phyloP scores from a whole-genome alignment of 2,113 vertebrate genomes.

The Silurus meridionalis region DNA sequence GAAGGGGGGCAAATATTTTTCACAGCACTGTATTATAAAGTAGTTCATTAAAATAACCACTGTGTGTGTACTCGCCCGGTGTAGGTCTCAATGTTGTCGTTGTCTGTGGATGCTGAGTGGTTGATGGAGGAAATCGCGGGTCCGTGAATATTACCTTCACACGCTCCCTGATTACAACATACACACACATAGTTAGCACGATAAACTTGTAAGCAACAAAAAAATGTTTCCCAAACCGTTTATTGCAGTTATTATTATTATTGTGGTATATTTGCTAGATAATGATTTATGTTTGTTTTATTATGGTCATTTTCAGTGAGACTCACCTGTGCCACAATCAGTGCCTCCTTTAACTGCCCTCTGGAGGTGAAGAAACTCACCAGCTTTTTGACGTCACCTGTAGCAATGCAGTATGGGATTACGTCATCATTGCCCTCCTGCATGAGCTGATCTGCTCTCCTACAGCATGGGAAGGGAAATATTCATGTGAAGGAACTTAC shows the following conservation, averaged over 20 bases:
- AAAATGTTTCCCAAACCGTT: not conserved
- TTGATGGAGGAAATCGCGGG: slow-evolving; percentile 66
- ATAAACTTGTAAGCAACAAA: not conserved
- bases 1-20: no score
- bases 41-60: not conserved
- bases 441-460: slow-evolving; percentile 94
- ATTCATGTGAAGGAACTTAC: not conserved
- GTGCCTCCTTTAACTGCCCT: slow-evolving; percentile 90
- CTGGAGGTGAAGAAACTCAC: slow-evolving; percentile 87
- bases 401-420: slow-evolving; percentile 92
- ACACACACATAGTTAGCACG: not conserved
- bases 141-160: slow-evolving; percentile 88
- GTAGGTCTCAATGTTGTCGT: slow-evolving; percentile 78
- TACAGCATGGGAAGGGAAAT: slow-evolving; percentile 55
- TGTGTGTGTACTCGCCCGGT: slow-evolving; percentile 76
- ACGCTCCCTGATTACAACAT: slow-evolving; percentile 78
- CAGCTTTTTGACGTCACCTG: slow-evolving; percentile 87
- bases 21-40: not conserved
- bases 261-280: not conserved
- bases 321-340: slow-evolving; percentile 91
- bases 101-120: slow-evolving; percentile 65
- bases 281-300: not conserved
- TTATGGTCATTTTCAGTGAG: not conserved
- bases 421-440: slow-evolving; percentile 91
- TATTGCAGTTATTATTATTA: not conserved